Conservation (phyloP, 1,140 invertebrate genomes). For the Dolichoris vasculosae region DNA sequence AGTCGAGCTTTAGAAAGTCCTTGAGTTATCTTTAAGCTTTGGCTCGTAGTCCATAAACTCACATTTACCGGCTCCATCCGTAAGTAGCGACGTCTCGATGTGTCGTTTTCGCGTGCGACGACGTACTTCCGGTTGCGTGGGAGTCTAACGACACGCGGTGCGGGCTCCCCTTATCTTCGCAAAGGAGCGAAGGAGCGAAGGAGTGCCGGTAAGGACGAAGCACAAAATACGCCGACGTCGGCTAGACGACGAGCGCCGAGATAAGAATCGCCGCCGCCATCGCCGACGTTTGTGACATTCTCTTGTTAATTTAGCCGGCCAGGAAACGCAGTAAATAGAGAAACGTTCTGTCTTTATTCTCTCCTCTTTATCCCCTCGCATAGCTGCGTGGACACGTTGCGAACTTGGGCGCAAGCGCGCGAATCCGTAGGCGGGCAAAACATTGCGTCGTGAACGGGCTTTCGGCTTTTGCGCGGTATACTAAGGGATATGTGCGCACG, state of each 20-base stretch:
- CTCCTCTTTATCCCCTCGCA: not conserved
- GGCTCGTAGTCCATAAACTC: not conserved
- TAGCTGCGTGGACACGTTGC: not conserved
- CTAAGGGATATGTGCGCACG: not conserved
- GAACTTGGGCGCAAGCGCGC: not conserved
- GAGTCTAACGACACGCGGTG: constrained; percentile 68
- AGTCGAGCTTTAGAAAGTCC: not conserved
- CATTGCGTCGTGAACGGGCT: not conserved
- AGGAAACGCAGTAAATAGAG: constrained; percentile 69
- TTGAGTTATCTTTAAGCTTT: not conserved
- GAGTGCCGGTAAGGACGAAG: constrained; percentile 42
- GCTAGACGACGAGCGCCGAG: constrained; percentile 54
- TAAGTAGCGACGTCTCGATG: not conserved
- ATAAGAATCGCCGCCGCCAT: constrained; percentile 67
- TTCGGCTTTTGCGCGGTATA: not conserved
- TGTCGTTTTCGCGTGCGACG: constrained; percentile 70
- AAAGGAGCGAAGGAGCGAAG: not conserved
- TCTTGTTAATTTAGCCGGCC: constrained; percentile 70
- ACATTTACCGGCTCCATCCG: too few species aligned
- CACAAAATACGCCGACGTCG: constrained; percentile 63
- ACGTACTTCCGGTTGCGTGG: constrained; percentile 68
- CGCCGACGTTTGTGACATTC: constrained; percentile 51
- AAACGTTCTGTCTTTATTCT: constrained; percentile 13
- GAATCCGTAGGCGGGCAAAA: not conserved
- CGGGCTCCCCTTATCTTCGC: constrained; percentile 9